Percentiles rank a stretch among this genome's conserved stretches.
Evolutionary conservation across 2,888 invertebrate genomes (phyloP).

Genomic region (Oscheius myriophilus): DNA sequence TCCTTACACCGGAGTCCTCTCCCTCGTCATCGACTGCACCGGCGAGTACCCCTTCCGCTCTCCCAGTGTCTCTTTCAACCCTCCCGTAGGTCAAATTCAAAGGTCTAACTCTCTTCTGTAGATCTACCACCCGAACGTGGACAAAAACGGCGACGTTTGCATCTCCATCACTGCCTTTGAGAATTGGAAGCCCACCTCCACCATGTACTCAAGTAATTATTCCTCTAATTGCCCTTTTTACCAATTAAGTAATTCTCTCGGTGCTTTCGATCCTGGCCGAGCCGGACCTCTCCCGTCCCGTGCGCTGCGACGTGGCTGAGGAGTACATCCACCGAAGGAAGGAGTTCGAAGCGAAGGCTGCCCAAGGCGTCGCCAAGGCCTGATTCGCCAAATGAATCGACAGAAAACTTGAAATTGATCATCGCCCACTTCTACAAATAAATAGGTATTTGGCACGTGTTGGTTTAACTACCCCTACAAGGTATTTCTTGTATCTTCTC

Average conservation of each 20-base stretch:
- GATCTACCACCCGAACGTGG: constrained; percentile 24
- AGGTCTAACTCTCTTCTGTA: neutral
- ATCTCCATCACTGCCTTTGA: constrained; percentile 14
- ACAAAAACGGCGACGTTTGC: constrained; percentile 19
- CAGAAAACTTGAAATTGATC: no score
- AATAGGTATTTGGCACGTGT: no score
- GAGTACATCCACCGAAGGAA: constrained; percentile 4
- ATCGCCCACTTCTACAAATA: no score
- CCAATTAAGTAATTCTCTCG: neutral
- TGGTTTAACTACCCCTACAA: no score
- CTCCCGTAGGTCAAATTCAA: neutral
- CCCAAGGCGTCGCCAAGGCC: no score
- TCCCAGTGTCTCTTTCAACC: constrained; percentile 11
- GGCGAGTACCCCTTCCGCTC: constrained; percentile 16
- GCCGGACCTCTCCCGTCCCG: constrained; percentile 13
- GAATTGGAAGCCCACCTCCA: constrained; percentile 21
- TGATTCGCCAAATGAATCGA: no score
- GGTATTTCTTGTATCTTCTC: no score
- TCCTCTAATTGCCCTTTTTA: no score
- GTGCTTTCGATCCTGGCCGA: constrained; percentile 2
- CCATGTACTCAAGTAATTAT: neutral
- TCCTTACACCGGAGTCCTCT: no score
- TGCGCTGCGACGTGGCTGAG: constrained; percentile 15
- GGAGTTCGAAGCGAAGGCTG: no score
- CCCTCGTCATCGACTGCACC: constrained; percentile 12